Percentiles rank a stretch among this genome's conserved stretches.
These are phyloP conservation scores for Bagarius yarrelli DNA, from an alignment of 2,113 vertebrate species.

Conservation along the genomic window DNA sequence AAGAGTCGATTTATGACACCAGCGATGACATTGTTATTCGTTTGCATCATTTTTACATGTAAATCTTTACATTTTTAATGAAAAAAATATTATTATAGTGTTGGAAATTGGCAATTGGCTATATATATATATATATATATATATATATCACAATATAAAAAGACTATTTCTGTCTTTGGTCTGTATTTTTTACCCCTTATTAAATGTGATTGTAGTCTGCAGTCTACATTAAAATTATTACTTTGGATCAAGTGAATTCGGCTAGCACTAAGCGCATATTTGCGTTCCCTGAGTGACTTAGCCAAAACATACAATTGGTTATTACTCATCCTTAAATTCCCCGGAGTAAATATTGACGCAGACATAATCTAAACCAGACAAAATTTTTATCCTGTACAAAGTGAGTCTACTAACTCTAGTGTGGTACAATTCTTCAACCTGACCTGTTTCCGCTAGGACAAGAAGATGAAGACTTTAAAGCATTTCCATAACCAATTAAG, in stretches of 20 bases:
- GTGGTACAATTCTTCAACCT: neutral
- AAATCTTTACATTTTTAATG: no score
- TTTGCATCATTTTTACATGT: no score
- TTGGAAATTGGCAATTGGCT: no score
- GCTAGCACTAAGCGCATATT: neutral
- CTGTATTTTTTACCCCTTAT: neutral
- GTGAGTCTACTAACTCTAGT: neutral
- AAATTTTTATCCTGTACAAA: neutral
- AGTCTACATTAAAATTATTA: neutral
- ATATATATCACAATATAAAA: neutral
- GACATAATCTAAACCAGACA: neutral
- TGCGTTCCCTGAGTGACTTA: neutral
- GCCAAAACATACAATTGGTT: neutral
- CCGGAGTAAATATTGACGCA: neutral
- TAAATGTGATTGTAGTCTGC: no score
- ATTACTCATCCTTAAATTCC: slow-evolving; percentile 2
- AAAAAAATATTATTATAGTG: no score
- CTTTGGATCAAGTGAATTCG: neutral
- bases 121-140: no score
- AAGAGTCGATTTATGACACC: no score
- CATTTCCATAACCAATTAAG: neutral
- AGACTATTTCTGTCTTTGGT: neutral
- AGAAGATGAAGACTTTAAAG: neutral
- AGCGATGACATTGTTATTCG: no score
- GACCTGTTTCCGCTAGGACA: neutral